phyloP scores from a whole-genome alignment of 2,113 vertebrate genomes.

The Haemorhous mexicanus region DNA sequence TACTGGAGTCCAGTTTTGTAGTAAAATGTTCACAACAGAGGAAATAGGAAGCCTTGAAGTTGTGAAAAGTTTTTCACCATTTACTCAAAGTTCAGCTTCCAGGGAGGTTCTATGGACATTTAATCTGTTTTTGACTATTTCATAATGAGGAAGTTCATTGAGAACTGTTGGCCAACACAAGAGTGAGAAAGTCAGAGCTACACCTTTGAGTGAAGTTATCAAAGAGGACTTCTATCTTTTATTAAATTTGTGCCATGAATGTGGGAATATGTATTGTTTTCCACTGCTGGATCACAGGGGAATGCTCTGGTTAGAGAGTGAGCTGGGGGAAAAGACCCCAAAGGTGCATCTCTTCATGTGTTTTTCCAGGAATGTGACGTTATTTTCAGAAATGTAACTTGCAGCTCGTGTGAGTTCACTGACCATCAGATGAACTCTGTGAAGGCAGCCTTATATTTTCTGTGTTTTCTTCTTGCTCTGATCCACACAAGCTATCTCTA shows the following conservation, averaged over 20 bases:
- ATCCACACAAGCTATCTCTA: background rate
- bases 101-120: background rate
- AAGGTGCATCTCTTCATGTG: background rate
- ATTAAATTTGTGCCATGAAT: background rate
- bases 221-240: background rate
- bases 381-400: background rate
- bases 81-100: background rate
- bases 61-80: background rate
- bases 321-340: background rate
- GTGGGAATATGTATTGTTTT: background rate
- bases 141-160: background rate
- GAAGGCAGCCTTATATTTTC: background rate
- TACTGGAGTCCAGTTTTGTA: background rate
- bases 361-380: background rate
- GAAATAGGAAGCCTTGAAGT: background rate
- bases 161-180: background rate
- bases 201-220: background rate
- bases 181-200: background rate
- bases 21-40: background rate
- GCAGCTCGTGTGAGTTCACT: background rate
- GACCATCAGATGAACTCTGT: background rate
- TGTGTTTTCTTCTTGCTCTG: background rate
- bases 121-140: background rate
- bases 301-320: background rate
- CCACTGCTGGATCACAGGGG: background rate